Evolutionary conservation across 2,888 invertebrate genomes (phyloP).

Genomic region (Andrena minutula): DNA sequence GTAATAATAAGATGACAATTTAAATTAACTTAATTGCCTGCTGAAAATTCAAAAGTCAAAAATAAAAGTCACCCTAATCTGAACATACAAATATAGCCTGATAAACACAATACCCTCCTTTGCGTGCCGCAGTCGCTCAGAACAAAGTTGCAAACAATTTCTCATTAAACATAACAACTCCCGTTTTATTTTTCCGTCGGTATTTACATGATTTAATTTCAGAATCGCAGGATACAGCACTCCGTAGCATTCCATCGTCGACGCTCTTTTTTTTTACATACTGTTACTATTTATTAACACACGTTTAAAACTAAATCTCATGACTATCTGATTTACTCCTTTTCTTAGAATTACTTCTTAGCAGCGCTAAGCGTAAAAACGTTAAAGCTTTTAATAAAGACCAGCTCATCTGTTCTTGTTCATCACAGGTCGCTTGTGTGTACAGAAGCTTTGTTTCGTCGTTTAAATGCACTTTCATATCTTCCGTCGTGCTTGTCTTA

Average conservation of each 20-base stretch:
- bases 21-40: too few species aligned
- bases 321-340: background rate
- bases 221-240: background rate
- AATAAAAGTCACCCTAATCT: too few species aligned
- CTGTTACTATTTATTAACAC: background rate
- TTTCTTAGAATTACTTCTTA: background rate
- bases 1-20: too few species aligned
- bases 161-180: conserved; percentile 6
- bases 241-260: too few species aligned
- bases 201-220: background rate
- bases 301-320: background rate
- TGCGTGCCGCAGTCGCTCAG: too few species aligned
- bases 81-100: too few species aligned
- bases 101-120: too few species aligned
- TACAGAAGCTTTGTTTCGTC: conserved; percentile 17
- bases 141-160: conserved; percentile 6
- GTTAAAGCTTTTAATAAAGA: conserved; percentile 55
- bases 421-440: rapidly evolving
- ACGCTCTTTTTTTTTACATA: too few species aligned
- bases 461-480: conserved; percentile 12
- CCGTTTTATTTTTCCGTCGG: background rate
- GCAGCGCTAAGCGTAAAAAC: conserved; percentile 21
- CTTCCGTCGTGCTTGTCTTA: background rate
- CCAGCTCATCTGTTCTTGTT: conserved; percentile 54
- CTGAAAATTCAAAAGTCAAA: too few species aligned